phyloP scores from a whole-genome alignment of 1,140 invertebrate species.

The Polyergus mexicanus region DNA sequence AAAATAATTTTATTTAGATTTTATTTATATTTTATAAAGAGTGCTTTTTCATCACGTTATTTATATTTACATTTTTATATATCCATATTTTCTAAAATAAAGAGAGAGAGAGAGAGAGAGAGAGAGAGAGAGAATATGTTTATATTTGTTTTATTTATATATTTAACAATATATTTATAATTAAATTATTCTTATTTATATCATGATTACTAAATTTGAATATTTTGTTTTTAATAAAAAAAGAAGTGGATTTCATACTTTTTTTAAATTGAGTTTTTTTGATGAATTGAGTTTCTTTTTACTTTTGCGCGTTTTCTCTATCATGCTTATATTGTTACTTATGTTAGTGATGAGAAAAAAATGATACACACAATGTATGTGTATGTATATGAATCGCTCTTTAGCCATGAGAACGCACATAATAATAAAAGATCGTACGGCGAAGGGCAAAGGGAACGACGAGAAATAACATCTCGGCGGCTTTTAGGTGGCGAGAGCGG shows the following conservation, averaged over 20 bases:
- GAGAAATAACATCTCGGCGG: slow-evolving; percentile 62
- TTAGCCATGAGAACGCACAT: slow-evolving; percentile 12
- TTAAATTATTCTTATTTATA: background rate
- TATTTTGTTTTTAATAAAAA: background rate
- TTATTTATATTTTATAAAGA: background rate
- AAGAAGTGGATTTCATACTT: background rate
- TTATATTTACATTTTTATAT: slow-evolving; percentile 4
- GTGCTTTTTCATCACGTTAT: background rate
- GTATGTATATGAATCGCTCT: background rate
- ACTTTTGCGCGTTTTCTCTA: background rate
- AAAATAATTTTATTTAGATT: slow-evolving; percentile 15
- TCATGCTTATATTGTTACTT: background rate
- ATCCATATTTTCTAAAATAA: slow-evolving; percentile 1
- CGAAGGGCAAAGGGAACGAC: slow-evolving; percentile 48
- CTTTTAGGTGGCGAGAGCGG: slow-evolving; percentile 66
- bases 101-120: background rate
- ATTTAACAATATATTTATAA: background rate
- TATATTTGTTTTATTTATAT: background rate
- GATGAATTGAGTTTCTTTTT: background rate
- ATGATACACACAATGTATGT: background rate
- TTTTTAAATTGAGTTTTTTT: background rate
- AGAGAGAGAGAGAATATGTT: background rate
- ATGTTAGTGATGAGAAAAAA: background rate
- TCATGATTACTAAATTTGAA: background rate
- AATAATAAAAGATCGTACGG: slow-evolving; percentile 42